Percentiles rank a stretch among this genome's conserved stretches.
Conservation (phyloP, 2,797 vertebrate species). For the Cossypha caffra region DNA sequence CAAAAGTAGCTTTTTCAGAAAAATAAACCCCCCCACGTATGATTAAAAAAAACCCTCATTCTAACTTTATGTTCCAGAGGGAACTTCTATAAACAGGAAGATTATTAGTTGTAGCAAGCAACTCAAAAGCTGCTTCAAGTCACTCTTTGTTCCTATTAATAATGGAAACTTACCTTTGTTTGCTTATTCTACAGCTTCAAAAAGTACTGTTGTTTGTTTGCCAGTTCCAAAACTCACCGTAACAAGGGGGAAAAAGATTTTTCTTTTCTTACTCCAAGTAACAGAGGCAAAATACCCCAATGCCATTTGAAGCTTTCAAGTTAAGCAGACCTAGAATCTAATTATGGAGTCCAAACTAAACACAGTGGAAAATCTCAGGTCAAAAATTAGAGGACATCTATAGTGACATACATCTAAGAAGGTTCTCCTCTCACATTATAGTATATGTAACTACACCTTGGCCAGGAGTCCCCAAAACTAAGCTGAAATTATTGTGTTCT, state of each 20-base stretch:
- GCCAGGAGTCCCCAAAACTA: background rate
- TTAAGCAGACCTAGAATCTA: background rate
- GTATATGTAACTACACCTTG: background rate
- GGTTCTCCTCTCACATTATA: background rate
- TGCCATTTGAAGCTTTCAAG: background rate
- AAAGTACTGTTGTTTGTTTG: background rate
- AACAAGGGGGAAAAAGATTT: background rate
- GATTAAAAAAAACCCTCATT: background rate
- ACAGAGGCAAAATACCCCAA: background rate
- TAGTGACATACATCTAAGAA: background rate
- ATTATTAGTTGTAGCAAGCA: background rate
- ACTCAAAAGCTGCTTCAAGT: background rate
- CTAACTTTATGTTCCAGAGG: background rate
- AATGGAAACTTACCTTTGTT: constrained; percentile 18
- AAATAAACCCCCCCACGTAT: background rate
- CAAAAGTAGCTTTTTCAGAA: background rate
- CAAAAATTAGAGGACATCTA: background rate
- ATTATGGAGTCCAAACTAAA: background rate
- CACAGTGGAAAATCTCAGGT: background rate
- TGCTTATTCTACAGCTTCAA: background rate
- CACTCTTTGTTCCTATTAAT: background rate
- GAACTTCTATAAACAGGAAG: background rate
- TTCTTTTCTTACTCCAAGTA: background rate
- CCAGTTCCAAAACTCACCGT: background rate
- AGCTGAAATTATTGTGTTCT: background rate